phyloP scores from a whole-genome alignment of 2,888 invertebrate species.

The Harpagoxenus sublaevis region DNA sequence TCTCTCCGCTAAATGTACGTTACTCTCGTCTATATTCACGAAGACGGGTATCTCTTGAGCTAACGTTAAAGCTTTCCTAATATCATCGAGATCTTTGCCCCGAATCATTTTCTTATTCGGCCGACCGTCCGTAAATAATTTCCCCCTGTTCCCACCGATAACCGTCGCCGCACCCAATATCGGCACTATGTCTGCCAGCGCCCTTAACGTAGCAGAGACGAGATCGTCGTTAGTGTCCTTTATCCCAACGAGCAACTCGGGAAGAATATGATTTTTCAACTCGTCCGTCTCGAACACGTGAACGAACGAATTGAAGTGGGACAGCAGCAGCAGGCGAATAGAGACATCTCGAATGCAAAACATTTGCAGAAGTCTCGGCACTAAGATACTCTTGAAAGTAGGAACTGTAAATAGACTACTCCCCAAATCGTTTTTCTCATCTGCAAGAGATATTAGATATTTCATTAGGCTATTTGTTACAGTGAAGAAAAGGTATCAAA shows the following conservation, averaged over 20 bases:
- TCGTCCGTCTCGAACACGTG: slow-evolving; percentile 92
- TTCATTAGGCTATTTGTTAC: neutral
- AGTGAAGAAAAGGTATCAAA: neutral
- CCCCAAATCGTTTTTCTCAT: slow-evolving; percentile 84
- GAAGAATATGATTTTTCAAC: slow-evolving; percentile 92
- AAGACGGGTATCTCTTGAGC: slow-evolving; percentile 57
- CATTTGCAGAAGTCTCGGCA: slow-evolving; percentile 92
- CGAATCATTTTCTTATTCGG: slow-evolving; percentile 88
- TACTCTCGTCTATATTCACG: slow-evolving; percentile 72
- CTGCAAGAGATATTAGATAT: slow-evolving; percentile 70
- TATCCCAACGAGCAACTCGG: slow-evolving; percentile 95
- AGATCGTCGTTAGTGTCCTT: slow-evolving; percentile 94
- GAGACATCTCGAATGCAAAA: slow-evolving; percentile 95
- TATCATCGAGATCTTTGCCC: slow-evolving; percentile 59
- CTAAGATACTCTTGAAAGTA: slow-evolving; percentile 91
- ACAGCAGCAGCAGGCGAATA: slow-evolving; percentile 92
- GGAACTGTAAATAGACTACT: slow-evolving; percentile 90
- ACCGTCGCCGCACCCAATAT: slow-evolving; percentile 94
- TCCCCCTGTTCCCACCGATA: slow-evolving; percentile 92
- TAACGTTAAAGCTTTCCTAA: slow-evolving; percentile 49
- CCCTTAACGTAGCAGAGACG: slow-evolving; percentile 93
- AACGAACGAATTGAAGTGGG: slow-evolving; percentile 92
- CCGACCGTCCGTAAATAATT: slow-evolving; percentile 94
- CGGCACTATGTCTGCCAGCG: slow-evolving; percentile 94
- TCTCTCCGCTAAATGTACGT: slow-evolving; percentile 89